These are phyloP conservation scores for Ethmia dodecea DNA, from an alignment of 2,888 invertebrate species.

Conservation along the genomic window DNA sequence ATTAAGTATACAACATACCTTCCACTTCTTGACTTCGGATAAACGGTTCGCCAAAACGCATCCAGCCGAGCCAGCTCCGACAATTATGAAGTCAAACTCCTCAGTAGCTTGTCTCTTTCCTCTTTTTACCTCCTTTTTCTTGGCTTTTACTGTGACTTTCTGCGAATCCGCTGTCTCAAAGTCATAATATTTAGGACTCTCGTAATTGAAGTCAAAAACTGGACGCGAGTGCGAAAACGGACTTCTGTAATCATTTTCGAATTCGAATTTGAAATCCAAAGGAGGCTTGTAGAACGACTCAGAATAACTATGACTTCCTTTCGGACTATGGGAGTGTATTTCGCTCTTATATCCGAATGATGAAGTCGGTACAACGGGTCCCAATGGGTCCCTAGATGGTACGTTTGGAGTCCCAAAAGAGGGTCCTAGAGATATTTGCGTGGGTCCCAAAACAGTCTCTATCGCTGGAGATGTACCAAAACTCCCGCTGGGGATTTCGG, in stretches of 20 bases:
- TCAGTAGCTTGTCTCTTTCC: slow-evolving; percentile 40
- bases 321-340: slow-evolving; percentile 31
- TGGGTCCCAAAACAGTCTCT: slow-evolving; percentile 10
- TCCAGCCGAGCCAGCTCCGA: slow-evolving; percentile 83
- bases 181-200: slow-evolving; percentile 31
- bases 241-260: slow-evolving; percentile 18
- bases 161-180: slow-evolving; percentile 35
- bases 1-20: too few relatives aligned
- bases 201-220: slow-evolving; percentile 27
- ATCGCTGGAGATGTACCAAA: slow-evolving; percentile 12
- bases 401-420: slow-evolving; percentile 15
- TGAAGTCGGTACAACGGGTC: slow-evolving; percentile 22
- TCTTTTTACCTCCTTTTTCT: slow-evolving; percentile 25
- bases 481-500: background rate
- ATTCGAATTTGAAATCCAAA: slow-evolving; percentile 25
- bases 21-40: slow-evolving; percentile 79
- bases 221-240: slow-evolving; percentile 18
- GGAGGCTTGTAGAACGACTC: slow-evolving; percentile 36
- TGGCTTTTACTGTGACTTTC: slow-evolving; percentile 21
- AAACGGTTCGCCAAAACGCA: slow-evolving; percentile 82
- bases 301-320: slow-evolving; percentile 31
- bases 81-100: slow-evolving; percentile 79
- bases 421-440: slow-evolving; percentile 19
- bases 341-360: slow-evolving; percentile 20
- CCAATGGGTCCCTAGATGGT: slow-evolving; percentile 14